Conservation (phyloP, 1,140 invertebrate genomes). For the Drosophila nikananu region DNA sequence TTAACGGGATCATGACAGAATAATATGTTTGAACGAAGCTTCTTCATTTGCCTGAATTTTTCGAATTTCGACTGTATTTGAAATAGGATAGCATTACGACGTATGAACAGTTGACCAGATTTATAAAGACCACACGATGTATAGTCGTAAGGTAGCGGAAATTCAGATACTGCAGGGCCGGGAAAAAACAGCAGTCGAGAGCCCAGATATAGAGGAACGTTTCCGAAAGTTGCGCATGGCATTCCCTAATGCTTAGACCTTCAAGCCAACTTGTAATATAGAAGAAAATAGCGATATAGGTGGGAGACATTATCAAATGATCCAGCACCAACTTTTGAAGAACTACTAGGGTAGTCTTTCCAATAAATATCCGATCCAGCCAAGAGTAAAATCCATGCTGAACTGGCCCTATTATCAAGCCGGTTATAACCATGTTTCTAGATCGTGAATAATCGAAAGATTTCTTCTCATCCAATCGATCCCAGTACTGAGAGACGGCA, state of each 20-base stretch:
- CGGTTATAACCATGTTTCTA: constrained; percentile 28
- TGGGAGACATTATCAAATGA: constrained; percentile 46
- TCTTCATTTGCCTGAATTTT: background rate
- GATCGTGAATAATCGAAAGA: constrained; percentile 18
- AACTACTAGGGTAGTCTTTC: background rate
- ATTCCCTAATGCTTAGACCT: constrained; percentile 7
- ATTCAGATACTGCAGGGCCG: constrained; percentile 34
- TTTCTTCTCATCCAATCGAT: background rate
- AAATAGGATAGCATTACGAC: constrained; percentile 40
- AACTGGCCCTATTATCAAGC: constrained; percentile 28
- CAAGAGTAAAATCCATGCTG: constrained; percentile 37
- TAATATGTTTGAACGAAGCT: no score
- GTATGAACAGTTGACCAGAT: constrained; percentile 32
- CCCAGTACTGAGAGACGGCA: constrained; percentile 23
- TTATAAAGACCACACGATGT: constrained; percentile 31
- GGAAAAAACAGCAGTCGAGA: constrained; percentile 31
- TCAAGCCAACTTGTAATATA: constrained; percentile 28
- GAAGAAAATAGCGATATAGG: constrained; percentile 34
- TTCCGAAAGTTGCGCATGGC: constrained; percentile 14
- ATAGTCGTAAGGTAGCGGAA: constrained; percentile 22
- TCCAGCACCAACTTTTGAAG: constrained; percentile 26
- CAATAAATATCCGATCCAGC: constrained; percentile 4
- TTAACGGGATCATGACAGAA: background rate
- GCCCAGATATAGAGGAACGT: constrained; percentile 35
- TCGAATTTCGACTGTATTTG: constrained; percentile 2